Evolutionary conservation across 2,113 vertebrate genomes (phyloP).

Genomic region (Rhegmatorhina hoffmannsi): DNA sequence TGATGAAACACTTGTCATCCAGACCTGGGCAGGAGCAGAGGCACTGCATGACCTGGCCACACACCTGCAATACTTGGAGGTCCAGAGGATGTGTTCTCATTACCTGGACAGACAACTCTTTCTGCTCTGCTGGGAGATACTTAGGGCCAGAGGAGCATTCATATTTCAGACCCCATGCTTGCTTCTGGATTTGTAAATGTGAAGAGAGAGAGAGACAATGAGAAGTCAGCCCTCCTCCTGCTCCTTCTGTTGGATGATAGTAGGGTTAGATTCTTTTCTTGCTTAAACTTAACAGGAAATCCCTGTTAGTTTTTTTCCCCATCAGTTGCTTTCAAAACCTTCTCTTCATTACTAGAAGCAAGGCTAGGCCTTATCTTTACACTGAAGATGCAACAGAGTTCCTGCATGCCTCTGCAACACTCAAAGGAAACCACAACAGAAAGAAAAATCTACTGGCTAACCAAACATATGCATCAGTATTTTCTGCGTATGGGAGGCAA

Average conservation of each 20-base stretch:
- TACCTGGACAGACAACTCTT: not conserved
- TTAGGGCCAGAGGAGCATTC: not conserved
- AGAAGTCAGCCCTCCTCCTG: not conserved
- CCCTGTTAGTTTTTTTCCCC: not conserved
- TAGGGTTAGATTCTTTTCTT: not conserved
- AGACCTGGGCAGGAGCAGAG: not conserved
- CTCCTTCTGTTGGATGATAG: not conserved
- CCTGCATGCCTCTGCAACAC: slow-evolving; percentile 5
- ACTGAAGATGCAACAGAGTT: not conserved
- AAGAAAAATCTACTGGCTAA: slow-evolving; percentile 13
- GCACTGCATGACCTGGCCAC: not conserved
- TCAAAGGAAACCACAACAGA: slow-evolving; percentile 31
- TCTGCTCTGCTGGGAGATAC: not conserved
- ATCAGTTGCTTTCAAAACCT: not conserved
- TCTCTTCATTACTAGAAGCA: not conserved
- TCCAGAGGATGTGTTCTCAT: not conserved
- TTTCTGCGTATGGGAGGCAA: not conserved
- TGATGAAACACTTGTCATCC: not conserved
- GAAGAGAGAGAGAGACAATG: not conserved
- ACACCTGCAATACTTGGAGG: not conserved
- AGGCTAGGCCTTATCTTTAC: not conserved
- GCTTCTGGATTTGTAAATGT: not conserved
- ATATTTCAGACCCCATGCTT: not conserved
- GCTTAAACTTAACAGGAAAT: not conserved
- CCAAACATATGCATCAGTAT: not conserved